Evolutionary conservation across 2,113 vertebrate species (phyloP), one percentile per base, ranked within the genome.

Genomic region (Entomyzon cyanotis): DNA sequence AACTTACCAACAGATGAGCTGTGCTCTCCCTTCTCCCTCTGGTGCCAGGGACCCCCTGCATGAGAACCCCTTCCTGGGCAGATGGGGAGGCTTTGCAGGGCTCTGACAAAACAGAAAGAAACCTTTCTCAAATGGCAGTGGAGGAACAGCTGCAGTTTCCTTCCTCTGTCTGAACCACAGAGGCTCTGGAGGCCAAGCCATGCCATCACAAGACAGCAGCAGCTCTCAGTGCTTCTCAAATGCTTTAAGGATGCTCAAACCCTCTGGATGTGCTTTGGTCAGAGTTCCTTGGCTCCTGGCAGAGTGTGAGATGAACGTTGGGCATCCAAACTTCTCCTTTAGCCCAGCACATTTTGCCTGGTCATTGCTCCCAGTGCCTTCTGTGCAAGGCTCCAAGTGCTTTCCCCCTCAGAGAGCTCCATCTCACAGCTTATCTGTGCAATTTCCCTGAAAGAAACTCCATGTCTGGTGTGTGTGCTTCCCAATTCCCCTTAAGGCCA

Each of bases 341-440:
- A 17, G 10, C 49, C 1, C 11, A 70, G 47, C 69, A 22, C 31
- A 5, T 11, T 56, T 50, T 14, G 52, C 70, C 56, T 67, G 47
- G 5, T 67, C 41, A 1, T 22, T 73, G 13, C 47, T 68, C 65
- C 56, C 28, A 20, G 31, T 56, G 64, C 28, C n/a, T 25, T 70
- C 76, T 39, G 13, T 7, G 2, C 20, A 10, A 11, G 21, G 31
- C 55, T 84, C 64, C 31, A 15, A 28, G 28, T 22, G 14, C 50
- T 53, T 31, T 31, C 49, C 15, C 3, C 12, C 20, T 41, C 46
- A 2, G 52, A 25, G 19, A 12, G 35, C 53, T 84, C 63, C 16
- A 14, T 35, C 55, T 77, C 1, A 0, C 53, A 6, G 1, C 53
- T 77, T 12, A 4, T 9, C 83, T 22, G 14, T 23, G 41, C 39